Base-by-base conservation (phyloP, 2,113 vertebrate species). In the Ceyx cyanopectus region DNA sequence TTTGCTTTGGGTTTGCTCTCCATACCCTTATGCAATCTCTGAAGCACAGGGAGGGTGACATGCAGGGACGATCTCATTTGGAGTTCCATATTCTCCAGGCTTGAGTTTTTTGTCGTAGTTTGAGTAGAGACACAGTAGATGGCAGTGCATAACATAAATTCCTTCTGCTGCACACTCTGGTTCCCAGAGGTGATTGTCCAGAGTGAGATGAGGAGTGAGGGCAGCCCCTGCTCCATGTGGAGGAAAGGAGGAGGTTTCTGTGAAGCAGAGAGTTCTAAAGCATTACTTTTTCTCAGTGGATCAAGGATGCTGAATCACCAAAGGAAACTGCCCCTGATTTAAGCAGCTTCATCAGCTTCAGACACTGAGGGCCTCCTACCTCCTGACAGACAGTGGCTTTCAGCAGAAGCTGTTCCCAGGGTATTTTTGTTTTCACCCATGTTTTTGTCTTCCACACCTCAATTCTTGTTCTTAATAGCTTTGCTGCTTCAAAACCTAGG, bases 71-170 rank as follows among this genome's bases (percentile, higher is more conserved):
- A 80, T 62, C 89, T 57, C 92, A 15, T 76, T 94, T 57, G 30
- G 50, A 76, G 75, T 73, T 60, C 77, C 14, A 1, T 40, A 9
- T 85, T 81, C 46, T 61, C 51, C 62, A 65, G 45, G 19, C 20
- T 78, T 21, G 27, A 27, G 29, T 58, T 72, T 29, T 4, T 2
- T 14, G 29, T 16, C 85, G 88, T 45, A 96, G 88, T 98, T 97
- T 76, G 85, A 15, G 19, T 5, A 15, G 87, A 95, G 85, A 80
- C 87, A 92, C 98, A 27, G 96, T 85, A 98, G 98, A 97, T 98
- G 98, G 98, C 97, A 97, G 94, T 95, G 77, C 95, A 77, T 63
- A 75, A 97, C 94, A 91, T 76, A 62, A 50, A 58, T 97, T 97
- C 79, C 70, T 14, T 10, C 40, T 43, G n/a, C 87, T 9, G 15